Percentiles rank a stretch among this genome's conserved stretches.
These are phyloP conservation scores for Gymnogyps californianus DNA, from an alignment of 2,113 vertebrate species.

Conservation along the genomic window DNA sequence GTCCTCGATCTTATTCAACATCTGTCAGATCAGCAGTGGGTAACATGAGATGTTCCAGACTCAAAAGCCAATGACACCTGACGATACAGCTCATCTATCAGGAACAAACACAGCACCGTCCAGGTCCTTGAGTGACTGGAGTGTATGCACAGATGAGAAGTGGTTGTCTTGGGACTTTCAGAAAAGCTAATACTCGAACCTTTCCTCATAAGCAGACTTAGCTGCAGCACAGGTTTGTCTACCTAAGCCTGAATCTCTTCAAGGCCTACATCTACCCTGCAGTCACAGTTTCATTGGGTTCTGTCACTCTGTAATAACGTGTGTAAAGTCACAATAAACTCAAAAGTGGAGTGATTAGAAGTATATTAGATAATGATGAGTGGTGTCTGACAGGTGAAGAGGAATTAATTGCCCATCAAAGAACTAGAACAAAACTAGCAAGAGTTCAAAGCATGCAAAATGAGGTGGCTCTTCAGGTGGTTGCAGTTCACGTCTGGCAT, in stretches of 20 bases:
- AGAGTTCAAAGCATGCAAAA: not conserved
- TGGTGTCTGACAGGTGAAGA: slow-evolving; percentile 7
- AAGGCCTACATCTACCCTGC: not conserved
- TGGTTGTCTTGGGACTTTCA: not conserved
- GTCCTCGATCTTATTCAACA: not conserved
- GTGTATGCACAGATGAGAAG: not conserved
- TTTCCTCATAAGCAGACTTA: not conserved
- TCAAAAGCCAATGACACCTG: not conserved
- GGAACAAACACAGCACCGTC: not conserved
- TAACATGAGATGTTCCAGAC: not conserved
- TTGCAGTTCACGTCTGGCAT: not conserved
- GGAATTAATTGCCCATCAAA: not conserved
- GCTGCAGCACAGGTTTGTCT: not conserved
- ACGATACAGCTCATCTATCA: not conserved
- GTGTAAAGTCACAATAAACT: slow-evolving; percentile 1
- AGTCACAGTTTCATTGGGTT: not conserved
- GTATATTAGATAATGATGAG: slow-evolving; percentile 15
- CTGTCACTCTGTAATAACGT: not conserved
- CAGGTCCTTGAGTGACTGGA: not conserved
- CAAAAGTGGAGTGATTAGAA: not conserved
- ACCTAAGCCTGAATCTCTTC: not conserved
- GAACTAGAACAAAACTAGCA: not conserved
- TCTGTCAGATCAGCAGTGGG: not conserved
- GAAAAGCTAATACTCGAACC: not conserved
- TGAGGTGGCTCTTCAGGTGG: not conserved